These are phyloP conservation scores for Drosophila guanche DNA, from an alignment of 1,140 invertebrate species.

Conservation along the genomic window DNA sequence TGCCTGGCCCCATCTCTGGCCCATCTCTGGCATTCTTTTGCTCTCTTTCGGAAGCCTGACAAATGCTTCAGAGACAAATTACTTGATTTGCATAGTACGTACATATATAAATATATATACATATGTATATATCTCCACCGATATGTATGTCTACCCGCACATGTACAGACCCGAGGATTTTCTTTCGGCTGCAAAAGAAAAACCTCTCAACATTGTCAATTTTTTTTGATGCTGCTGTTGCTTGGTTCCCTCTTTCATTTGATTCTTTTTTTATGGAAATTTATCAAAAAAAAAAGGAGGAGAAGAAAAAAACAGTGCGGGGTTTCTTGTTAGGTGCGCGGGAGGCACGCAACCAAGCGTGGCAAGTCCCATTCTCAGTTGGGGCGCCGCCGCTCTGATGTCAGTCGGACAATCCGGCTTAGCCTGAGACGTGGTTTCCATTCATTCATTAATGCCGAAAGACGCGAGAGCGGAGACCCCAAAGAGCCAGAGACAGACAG, in stretches of 20 bases:
- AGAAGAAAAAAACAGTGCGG: background rate
- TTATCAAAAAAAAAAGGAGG: slow-evolving; percentile 41
- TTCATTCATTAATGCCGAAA: slow-evolving; percentile 73
- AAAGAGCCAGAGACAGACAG: slow-evolving; percentile 26
- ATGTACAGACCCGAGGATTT: slow-evolving; percentile 17
- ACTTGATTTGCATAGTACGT: slow-evolving; percentile 72
- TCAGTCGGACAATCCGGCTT: slow-evolving; percentile 56
- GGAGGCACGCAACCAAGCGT: slow-evolving; percentile 61
- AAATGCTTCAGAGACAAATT: slow-evolving; percentile 72
- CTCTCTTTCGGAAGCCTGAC: slow-evolving; percentile 52
- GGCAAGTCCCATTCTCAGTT: slow-evolving; percentile 33
- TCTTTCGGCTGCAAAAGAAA: slow-evolving; percentile 48
- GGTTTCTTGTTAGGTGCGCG: slow-evolving; percentile 20
- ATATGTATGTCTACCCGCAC: no score
- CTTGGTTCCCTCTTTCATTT: slow-evolving; percentile 28
- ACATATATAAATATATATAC: slow-evolving; percentile 15
- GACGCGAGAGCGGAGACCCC: no score
- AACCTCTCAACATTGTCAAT: slow-evolving; percentile 74
- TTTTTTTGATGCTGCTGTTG: slow-evolving; percentile 44
- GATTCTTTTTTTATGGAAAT: slow-evolving; percentile 74
- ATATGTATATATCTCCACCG: no score
- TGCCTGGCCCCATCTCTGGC: slow-evolving; percentile 12
- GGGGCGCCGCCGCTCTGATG: slow-evolving; percentile 34
- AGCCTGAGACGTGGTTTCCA: slow-evolving; percentile 51
- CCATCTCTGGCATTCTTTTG: slow-evolving; percentile 4